Evolutionary conservation across 2,797 vertebrate species (phyloP).

Genomic region (Sebastolobus alascanus): DNA sequence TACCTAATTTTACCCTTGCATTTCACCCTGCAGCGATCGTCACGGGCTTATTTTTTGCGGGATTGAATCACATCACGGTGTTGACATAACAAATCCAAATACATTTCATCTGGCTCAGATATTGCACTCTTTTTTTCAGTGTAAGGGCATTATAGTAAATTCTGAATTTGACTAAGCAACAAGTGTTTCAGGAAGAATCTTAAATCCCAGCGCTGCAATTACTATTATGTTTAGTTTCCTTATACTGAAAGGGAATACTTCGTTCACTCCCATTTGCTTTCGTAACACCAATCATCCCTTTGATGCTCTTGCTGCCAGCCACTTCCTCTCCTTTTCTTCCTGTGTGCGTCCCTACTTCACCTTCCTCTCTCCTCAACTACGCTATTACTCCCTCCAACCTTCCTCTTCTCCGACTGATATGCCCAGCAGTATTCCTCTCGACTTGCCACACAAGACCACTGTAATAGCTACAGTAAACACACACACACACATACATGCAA

Average conservation of each 20-base stretch:
- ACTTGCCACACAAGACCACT: slow-evolving; percentile 21
- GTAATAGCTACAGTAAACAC: slow-evolving; percentile 11
- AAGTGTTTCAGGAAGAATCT: slow-evolving; percentile 2
- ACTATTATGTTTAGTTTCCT: neutral
- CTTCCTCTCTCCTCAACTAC: slow-evolving; percentile 5
- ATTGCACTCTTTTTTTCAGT: neutral
- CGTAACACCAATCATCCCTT: slow-evolving; percentile 9
- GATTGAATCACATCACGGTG: neutral
- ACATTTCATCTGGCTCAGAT: neutral
- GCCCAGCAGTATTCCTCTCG: slow-evolving; percentile 38
- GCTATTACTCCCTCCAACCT: neutral
- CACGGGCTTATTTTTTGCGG: neutral
- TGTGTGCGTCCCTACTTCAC: slow-evolving; percentile 16
- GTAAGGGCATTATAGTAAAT: neutral
- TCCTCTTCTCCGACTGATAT: slow-evolving; percentile 17
- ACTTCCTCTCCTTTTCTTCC: slow-evolving; percentile 22
- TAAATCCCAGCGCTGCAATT: slow-evolving; percentile 1
- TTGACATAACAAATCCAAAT: neutral
- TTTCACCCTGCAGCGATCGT: neutral
- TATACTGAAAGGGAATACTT: neutral
- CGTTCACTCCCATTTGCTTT: slow-evolving; percentile 2
- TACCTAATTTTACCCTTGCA: neutral
- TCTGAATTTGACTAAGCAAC: neutral
- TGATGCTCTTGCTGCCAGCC: slow-evolving; percentile 25
- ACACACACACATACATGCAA: neutral